Evolutionary conservation across 2,113 vertebrate genomes (phyloP).

Genomic region (Mobula birostris): DNA sequence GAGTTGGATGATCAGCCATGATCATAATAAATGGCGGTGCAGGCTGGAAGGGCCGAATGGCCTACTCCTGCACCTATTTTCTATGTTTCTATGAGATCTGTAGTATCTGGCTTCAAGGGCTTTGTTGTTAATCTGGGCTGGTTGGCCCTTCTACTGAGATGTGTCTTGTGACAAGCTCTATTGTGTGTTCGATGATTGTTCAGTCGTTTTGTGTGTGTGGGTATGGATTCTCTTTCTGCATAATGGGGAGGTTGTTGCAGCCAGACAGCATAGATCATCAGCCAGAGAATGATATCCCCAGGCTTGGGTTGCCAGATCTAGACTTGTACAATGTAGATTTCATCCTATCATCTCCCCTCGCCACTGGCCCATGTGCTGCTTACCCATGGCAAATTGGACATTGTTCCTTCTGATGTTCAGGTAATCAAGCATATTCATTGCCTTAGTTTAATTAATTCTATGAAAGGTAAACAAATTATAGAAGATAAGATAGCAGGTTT

Average conservation of each 20-base stretch:
- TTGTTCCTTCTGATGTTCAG: not conserved
- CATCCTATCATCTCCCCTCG: not conserved
- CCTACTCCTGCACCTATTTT: too few species aligned
- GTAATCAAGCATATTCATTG: too few species aligned
- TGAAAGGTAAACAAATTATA: too few species aligned
- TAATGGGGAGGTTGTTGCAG: not conserved
- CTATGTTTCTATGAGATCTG: too few species aligned
- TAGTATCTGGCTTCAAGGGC: not conserved
- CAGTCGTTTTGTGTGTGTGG: too few species aligned
- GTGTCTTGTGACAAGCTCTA: not conserved
- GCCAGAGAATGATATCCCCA: not conserved
- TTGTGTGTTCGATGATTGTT: not conserved
- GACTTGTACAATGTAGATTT: not conserved
- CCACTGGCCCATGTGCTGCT: not conserved
- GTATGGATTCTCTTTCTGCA: too few species aligned
- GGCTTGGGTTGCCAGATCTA: not conserved
- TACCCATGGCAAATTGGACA: not conserved
- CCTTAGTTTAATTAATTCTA: too few species aligned
- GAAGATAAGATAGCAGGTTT: too few species aligned
- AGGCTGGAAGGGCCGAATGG: too few species aligned
- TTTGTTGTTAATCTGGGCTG: not conserved
- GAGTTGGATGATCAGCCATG: too few species aligned
- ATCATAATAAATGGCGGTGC: too few species aligned
- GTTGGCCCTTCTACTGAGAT: not conserved
- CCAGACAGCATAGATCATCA: not conserved